Conservation (phyloP, 2,888 invertebrate genomes). For the Drosophila mimica region DNA sequence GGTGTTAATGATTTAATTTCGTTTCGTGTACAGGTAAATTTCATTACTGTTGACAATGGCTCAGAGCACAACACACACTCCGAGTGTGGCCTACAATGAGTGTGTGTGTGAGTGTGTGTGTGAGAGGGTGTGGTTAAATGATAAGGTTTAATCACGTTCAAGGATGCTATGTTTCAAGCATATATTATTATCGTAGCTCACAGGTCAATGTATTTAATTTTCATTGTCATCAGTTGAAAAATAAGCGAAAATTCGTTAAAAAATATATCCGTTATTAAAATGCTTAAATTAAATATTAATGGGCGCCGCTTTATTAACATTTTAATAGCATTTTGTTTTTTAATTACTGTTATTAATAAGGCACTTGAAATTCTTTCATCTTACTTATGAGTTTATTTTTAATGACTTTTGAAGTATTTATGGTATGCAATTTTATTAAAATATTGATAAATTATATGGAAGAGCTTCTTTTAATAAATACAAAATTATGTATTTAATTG, state of each 20-base stretch:
- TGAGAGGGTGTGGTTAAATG: slow-evolving; percentile 58
- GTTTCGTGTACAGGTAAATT: slow-evolving; percentile 77
- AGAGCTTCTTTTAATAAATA: not conserved
- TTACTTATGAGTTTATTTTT: not conserved
- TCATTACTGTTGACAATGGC: slow-evolving; percentile 79
- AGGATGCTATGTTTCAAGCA: slow-evolving; percentile 51
- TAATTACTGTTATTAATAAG: slow-evolving; percentile 20
- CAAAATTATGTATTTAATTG: not conserved
- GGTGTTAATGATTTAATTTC: slow-evolving; percentile 80
- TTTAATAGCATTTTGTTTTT: slow-evolving; percentile 22
- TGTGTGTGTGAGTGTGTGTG: slow-evolving; percentile 14
- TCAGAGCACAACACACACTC: slow-evolving; percentile 27
- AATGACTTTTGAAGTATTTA: not conserved
- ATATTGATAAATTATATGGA: not conserved
- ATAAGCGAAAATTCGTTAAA: slow-evolving; percentile 23
- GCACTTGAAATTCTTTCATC: slow-evolving; percentile 4
- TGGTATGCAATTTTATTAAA: not conserved
- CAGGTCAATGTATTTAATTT: slow-evolving; percentile 44
- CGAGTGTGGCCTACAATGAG: not conserved
- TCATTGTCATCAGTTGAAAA: slow-evolving; percentile 23
- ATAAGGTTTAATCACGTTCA: slow-evolving; percentile 64
- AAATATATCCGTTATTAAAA: slow-evolving; percentile 29
- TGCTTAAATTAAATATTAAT: slow-evolving; percentile 34
- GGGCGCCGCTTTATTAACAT: slow-evolving; percentile 40
- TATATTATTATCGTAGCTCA: slow-evolving; percentile 37